Evolutionary conservation across 2,888 invertebrate genomes (phyloP), one percentile per base, ranked within the genome.

Genomic region (Druceiella hillmani): DNA sequence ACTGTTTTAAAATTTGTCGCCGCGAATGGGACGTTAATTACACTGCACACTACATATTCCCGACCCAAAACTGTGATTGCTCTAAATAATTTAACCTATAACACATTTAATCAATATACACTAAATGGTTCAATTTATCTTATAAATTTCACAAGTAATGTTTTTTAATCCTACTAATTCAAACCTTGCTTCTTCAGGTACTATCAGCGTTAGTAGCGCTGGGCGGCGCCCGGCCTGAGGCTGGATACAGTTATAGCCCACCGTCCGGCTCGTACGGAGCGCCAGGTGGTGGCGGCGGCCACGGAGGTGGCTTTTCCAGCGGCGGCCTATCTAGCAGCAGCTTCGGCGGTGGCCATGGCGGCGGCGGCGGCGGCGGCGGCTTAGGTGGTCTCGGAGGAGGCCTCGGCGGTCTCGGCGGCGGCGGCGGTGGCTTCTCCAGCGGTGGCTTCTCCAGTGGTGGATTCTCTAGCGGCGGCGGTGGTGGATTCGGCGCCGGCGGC

Each of bases 171-270:
- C n/a, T n/a, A n/a, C n/a, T n/a, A n/a, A n/a, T n/a, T n/a, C n/a
- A n/a, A n/a, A n/a, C n/a, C n/a, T n/a, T n/a, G n/a, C n/a, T n/a
- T n/a, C n/a, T n/a, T n/a, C 60, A 70, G 70, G 70, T 70, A 61
- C 61, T 70, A 53, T 69, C 70, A 54, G 71, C 70, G 61, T 66
- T 76, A 47, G 65, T 75, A 62, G 71, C 74, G 40, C 63, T 74
- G 58, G 73, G 72, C 56, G 70, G 74, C 57, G 76, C 74, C 39
- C 66, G 75, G 44, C 78, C 78, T 57, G 76, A 78, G 61, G 76
- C 76, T 55, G 76, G 76, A 52, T 76, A 76, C 61, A 75, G 75
- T 59, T 76, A 72, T 63, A 68, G 60, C 59, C 68, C 70, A 35
- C 69, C 70, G 40, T 64, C 66, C 40, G 67, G 68, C 45, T 64